Base-by-base conservation (phyloP, 2,797 vertebrate genomes). In the Echeneis naucrates region DNA sequence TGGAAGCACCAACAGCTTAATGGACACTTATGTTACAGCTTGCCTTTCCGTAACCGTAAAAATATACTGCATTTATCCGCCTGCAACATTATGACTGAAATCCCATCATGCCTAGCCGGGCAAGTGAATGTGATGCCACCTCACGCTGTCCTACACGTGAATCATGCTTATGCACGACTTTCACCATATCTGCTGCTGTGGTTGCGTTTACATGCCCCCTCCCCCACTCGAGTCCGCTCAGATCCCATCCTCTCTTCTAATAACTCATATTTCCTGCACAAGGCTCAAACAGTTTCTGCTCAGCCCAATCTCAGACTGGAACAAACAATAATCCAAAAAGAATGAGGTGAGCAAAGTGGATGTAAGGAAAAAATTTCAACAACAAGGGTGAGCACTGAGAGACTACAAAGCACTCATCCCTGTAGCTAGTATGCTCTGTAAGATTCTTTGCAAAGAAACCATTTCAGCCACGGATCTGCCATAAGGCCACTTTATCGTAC, bases 101-200 rank as follows among this genome's bases (percentile, higher is more conserved):
- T 33, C 45, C 32, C 77, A 72, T 77, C n/a, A 55, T 87, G 77
- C 48, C 51, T 44, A 35, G 68, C 67, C 38, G 50, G 9, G 51
- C 5, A 17, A 38, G 65, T 47, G 50, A 66, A 61, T 78, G 72
- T 38, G 82, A 86, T 74, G 80, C 81, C 68, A 81, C 71, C 85
- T 93, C 92, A 93, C 91, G 81, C 89, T 91, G 84, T 72, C 54
- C 40, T 72, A 75, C 93, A 95, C 85, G 91, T 93, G 93, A 91
- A 76, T 8, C 37, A 33, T 40, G 83, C 81, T 76, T 47, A 32
- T 84, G 80, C 84, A 68, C 27, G 48, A 85, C 86, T 91, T 84
- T 80, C 77, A 68, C 81, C 5, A 67, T 84, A 84, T 86, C 77
- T 81, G 78, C 83, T 77, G 76, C 85, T 70, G 57, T 47, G 68